Evolutionary conservation across 92 coral and sea anemone species (phyloP), one percentile per base, ranked within the genome.

Genomic region (Plumapathes pennacea): DNA sequence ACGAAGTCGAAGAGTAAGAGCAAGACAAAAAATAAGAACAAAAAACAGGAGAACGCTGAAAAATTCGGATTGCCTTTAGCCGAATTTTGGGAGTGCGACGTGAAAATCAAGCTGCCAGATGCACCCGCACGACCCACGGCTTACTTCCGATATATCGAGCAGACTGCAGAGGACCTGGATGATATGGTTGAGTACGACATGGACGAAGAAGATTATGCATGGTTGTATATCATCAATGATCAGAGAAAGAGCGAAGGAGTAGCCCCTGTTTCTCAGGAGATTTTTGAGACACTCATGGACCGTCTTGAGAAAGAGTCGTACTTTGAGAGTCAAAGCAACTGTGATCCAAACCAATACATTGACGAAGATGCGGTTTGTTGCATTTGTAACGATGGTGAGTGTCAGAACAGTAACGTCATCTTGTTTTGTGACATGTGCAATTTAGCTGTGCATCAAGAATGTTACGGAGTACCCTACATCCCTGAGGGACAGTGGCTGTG

Each of bases 401-500:
- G 99, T 65, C 97, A 90, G 54, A 94, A 94, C 67, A 89, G 97
- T 42, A 94, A 94, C 80, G 99, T 90, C 22, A 94, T 94, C 71
- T 79, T 94, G 43, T 94, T 94, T 49, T 94, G 99, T 63, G 99
- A 94, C 57, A 94, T 94, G 99, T 94, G 99, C 44, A 94, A 94
- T 73, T 66, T 94, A 56, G 99, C 99, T 31, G 99, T 94, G 19
- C 99, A 94, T 62, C 99, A 94, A 54, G 99, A 94, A 60, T 94
- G 99, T 77, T 94, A 94, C 67, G 99, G 99, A 13, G 99, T 94
- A 18, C 99, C 99, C 12, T 94, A 94, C 64, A 94, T 94, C 53
- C 99, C 99, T 2, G 99, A 94, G 81, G 99, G 99, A 31, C 99
- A 94, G 85, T 94, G 99, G 99, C 94, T 94, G 29, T 94, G 99